Evolutionary conservation across 2,113 vertebrate species (phyloP), one percentile per base, ranked within the genome.

Genomic region (Picathartes gymnocephalus): DNA sequence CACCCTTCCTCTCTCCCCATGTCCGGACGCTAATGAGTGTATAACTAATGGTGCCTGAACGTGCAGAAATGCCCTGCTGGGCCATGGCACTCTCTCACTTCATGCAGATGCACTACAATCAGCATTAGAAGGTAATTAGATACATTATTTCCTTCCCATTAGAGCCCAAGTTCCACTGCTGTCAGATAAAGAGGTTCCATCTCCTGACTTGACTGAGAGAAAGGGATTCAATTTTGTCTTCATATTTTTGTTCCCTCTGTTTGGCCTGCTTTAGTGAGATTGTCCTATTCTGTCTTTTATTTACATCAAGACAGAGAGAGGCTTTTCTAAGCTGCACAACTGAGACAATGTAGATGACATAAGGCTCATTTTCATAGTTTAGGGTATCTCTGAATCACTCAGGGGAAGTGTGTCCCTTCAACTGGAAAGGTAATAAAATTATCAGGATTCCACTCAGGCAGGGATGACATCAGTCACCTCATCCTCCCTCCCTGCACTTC

Each of bases 81-180:
- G 88, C 74, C 10, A 79, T 16, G 20, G 51, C 81, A 92, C 80
- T 73, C 93, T 39, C 88, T 80, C 71, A 22, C 90, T 90, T 90
- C 88, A 92, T 71, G 92, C 85, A 92, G 92, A 93, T 78, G 82
- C 90, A 92, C 93, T 93, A 84, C 90, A 96, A 94, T 96, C 95
- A 97, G 90, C 90, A 88, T 86, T 81, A 95, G 68, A 53, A 92
- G 82, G 78, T 94, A 96, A 96, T 97, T 96, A 96, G 88, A 78
- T 76, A 81, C 68, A 94, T 95, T 96, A 97, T 96, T 94, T 96
- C 93, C 88, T 86, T 96, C 90, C 90, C 82, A 92, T 95, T 96
- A 95, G 56, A 88, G 88, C 44, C 50, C 69, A 93, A 68, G 76
- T 68, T 92, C 79, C 90, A 84, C 47, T 86, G 82, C 60, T 86